phyloP scores from a whole-genome alignment of 2,797 vertebrate species.

The Synaphobranchus kaupii region DNA sequence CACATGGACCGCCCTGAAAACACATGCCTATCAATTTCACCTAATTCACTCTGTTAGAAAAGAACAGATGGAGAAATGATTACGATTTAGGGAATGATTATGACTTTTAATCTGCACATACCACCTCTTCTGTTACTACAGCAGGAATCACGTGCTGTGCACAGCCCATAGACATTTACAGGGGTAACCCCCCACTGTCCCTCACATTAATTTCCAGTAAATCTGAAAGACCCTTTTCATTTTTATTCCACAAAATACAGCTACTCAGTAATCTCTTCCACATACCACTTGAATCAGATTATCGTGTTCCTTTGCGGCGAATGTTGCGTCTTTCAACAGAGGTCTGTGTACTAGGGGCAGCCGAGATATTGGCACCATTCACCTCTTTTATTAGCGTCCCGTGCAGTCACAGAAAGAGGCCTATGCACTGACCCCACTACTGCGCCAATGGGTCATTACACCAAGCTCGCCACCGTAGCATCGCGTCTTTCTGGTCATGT shows the following conservation, averaged over 20 bases:
- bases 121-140: neutral
- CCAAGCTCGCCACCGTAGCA: neutral
- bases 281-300: constrained; percentile 11
- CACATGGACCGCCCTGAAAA: neutral
- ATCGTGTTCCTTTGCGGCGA: neutral
- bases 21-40: neutral
- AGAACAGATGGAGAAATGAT: neutral
- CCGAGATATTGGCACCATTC: neutral
- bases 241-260: neutral
- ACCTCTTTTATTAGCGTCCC: neutral
- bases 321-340: neutral
- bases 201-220: neutral
- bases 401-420: neutral
- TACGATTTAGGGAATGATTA: neutral
- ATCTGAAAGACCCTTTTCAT: constrained; percentile 8
- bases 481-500: neutral
- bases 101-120: neutral
- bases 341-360: neutral
- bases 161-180: neutral
- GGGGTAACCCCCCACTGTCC: neutral
- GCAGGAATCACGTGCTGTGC: neutral
- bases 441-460: neutral
- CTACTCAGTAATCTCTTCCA: neutral
- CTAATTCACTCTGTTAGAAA: neutral
- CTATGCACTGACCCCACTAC: neutral